Evolutionary conservation across 2,888 invertebrate genomes (phyloP), one percentile per base, ranked within the genome.

Genomic region (Miltochrista miniata): DNA sequence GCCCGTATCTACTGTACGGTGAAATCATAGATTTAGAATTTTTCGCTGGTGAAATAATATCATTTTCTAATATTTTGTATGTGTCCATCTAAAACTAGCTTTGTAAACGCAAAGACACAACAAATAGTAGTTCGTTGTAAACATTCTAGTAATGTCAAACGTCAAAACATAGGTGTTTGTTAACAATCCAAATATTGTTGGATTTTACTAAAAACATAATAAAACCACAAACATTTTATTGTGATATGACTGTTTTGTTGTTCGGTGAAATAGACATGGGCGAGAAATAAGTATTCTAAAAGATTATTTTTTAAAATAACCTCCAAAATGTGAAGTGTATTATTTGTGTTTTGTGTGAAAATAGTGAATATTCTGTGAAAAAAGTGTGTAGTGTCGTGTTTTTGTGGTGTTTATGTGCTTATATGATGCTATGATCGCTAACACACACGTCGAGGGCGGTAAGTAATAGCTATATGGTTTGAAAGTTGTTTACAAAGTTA

Each of bases 121-220:
- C 18, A 24, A 24, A 24, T 24, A 24, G 5, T 4, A 55, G 24
- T 61, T 46, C 42, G 56, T 72, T 72, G 72, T 74, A 74, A 74
- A 74, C 74, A 74, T 68, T 67, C 62, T 56, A 45, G 31, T 52
- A 35, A 45, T 64, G 68, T 68, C 68, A 65, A 58, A 70, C 52
- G 73, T 73, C 74, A 73, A 70, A 72, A 64, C 64, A 59, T 49
- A 46, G 44, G 48, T 37, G 50, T 38, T 24, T 4, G 18, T 24
- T n/a, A 24, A 4, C 18, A 24, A 24, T 24, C n/a, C n/a, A 24
- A 24, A 24, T n/a, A n/a, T n/a, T n/a, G n/a, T 24, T 24, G 18
- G 18, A 39, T 43, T 47, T 56, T 62, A 9, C 13, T 35, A 7
- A 34, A 29, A 24, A 41, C 15, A 1, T 29, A 4, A 14, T 0